Percentiles rank a stretch among this genome's conserved stretches.
Evolutionary conservation across 2,797 vertebrate genomes (phyloP).

Genomic region (Cetoscarus ocellatus): DNA sequence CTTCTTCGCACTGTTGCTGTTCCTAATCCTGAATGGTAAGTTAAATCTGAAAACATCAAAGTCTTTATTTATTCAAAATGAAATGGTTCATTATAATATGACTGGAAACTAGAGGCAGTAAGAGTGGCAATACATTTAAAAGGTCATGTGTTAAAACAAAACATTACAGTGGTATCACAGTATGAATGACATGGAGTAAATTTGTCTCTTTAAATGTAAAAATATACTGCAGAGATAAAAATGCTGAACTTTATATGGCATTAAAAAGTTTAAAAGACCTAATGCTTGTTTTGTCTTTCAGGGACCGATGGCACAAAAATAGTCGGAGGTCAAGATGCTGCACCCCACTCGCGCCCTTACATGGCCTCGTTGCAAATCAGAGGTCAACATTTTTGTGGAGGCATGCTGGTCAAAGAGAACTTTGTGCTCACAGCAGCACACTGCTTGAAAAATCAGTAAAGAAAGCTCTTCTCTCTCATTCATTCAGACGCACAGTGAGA

Average conservation of each 20-base stretch:
- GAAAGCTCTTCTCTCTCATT: too few relatives aligned
- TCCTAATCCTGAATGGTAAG: slow-evolving; percentile 59
- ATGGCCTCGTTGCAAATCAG: slow-evolving; percentile 68
- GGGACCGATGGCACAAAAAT: slow-evolving; percentile 59
- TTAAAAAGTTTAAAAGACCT: background rate
- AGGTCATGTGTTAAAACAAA: too few relatives aligned
- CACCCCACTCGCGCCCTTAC: slow-evolving; percentile 72
- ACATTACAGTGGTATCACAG: too few relatives aligned
- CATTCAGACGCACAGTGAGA: background rate
- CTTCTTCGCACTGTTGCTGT: slow-evolving; percentile 39
- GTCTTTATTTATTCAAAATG: background rate
- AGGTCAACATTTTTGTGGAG: slow-evolving; percentile 65
- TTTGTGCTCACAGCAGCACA: slow-evolving; percentile 82
- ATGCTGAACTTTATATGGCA: too few relatives aligned
- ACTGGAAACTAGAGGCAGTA: too few relatives aligned
- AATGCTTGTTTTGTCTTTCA: slow-evolving; percentile 34
- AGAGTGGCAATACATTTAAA: too few relatives aligned
- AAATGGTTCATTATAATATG: too few relatives aligned
- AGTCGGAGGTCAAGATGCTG: slow-evolving; percentile 71
- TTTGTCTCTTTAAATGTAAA: background rate
- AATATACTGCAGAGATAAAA: too few relatives aligned
- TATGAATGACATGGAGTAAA: too few relatives aligned
- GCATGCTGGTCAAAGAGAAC: slow-evolving; percentile 68
- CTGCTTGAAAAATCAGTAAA: slow-evolving; percentile 58
- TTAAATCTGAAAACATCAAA: too few relatives aligned